A percentile compares a stretch with the other conserved stretches of the same genome.
Evolutionary conservation across 2,113 vertebrate genomes (phyloP).

Genomic region (Chascanopsetta lugubris): DNA sequence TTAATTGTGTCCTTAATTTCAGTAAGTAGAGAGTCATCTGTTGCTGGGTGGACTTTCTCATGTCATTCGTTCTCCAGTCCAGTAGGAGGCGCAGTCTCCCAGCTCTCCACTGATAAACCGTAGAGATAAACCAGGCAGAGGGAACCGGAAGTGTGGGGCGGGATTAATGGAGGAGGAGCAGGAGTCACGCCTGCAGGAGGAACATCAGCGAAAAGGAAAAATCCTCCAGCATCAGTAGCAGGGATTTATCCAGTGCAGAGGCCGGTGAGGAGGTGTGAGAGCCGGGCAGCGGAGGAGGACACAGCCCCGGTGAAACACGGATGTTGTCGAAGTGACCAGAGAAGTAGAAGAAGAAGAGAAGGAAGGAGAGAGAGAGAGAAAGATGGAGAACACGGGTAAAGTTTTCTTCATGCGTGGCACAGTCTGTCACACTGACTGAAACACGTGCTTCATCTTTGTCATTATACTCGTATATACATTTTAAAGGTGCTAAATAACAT

Average conservation of each 20-base stretch:
- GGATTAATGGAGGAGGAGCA: neutral
- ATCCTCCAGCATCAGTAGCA: neutral
- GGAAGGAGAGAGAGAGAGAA: neutral
- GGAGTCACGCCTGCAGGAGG: neutral
- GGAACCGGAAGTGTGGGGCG: slow-evolving; percentile 52
- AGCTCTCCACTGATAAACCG: neutral
- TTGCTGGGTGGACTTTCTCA: neutral
- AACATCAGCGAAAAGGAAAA: neutral
- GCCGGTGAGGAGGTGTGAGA: slow-evolving; percentile 20
- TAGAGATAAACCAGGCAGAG: neutral
- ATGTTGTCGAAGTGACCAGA: neutral
- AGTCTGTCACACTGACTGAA: slow-evolving; percentile 8
- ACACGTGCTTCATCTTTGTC: no score
- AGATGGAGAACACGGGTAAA: slow-evolving; percentile 68
- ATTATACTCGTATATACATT: neutral
- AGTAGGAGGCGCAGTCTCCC: slow-evolving; percentile 40
- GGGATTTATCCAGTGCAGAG: neutral
- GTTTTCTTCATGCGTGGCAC: slow-evolving; percentile 67
- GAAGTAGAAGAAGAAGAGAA: neutral
- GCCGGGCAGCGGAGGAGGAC: neutral
- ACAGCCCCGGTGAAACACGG: neutral
- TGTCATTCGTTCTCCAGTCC: slow-evolving; percentile 41
- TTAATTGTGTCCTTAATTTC: no score
- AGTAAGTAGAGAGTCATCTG: no score
- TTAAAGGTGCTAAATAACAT: no score